phyloP scores from a whole-genome alignment of 30 jellyfish, hydroid and myxozoan genomes.

The Calvadosia cruxmelitensis region DNA sequence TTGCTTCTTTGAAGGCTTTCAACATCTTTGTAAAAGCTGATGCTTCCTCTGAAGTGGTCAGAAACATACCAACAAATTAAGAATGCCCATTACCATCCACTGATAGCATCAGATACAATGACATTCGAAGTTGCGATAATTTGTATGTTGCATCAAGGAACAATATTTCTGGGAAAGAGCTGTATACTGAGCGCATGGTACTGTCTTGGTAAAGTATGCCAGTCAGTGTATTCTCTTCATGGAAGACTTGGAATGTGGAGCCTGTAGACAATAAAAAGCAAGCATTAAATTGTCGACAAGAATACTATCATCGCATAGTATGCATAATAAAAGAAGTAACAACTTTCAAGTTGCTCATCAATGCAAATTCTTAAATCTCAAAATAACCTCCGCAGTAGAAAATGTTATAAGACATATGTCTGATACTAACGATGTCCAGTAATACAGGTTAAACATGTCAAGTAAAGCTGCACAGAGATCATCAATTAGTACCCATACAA shows the following conservation, averaged over 20 bases:
- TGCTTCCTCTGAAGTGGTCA: conserved; percentile 20
- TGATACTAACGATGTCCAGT: background rate
- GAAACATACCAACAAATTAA: conserved; percentile 15
- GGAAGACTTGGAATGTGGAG: conserved; percentile 18
- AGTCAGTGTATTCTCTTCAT: conserved; percentile 8
- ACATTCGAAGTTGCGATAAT: conserved; percentile 12
- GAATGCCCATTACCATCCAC: conserved; percentile 36
- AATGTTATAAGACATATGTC: background rate
- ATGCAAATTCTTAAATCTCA: too few species aligned
- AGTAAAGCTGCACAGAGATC: too few species aligned
- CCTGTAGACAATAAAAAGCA: too few species aligned
- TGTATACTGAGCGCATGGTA: conserved; percentile 10
- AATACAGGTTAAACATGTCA: too few species aligned
- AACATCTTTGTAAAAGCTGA: conserved; percentile 3
- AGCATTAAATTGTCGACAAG: too few species aligned
- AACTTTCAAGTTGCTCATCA: too few species aligned
- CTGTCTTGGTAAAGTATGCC: conserved; percentile 27
- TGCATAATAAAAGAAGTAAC: too few species aligned
- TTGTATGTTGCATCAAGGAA: conserved; percentile 51
- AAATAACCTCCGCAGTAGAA: too few species aligned
- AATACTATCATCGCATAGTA: too few species aligned
- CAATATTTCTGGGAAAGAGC: conserved; percentile 22
- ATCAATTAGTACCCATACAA: too few species aligned
- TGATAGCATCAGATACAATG: background rate
- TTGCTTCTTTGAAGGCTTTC: conserved; percentile 15